Base-by-base conservation (phyloP, 2,888 invertebrate genomes). In the Chouioia cunea region DNA sequence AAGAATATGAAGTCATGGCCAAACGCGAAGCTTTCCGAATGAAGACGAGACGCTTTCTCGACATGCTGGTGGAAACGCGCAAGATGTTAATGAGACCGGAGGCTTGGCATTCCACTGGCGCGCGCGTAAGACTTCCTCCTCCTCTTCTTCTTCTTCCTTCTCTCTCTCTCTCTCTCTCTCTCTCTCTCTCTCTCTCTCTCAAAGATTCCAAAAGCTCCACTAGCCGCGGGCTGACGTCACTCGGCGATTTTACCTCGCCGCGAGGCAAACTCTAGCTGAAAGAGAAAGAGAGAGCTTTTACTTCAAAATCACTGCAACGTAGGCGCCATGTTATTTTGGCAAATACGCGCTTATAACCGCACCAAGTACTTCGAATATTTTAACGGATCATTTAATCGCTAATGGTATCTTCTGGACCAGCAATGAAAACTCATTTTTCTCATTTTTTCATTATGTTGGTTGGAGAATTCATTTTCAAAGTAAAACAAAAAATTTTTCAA, bases 11-110 rank as follows among this genome's bases (percentile, higher is more conserved):
- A 76, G 66, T 58, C 56, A 60, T 14, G 20, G 47, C 18, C 23
- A 46, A 44, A 27, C n/a, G n/a, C n/a, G n/a, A n/a, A 8, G 20
- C 36, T 48, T 15, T 46, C 14, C 58, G 36, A 62, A 72, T 72
- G 72, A 72, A 72, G 72, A 69, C 22, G 53, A 52, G 20, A 12
- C 36, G 36, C 56, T n/a, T n/a, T 14, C 52, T 36, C 22, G 18
- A 6, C n/a, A 15, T 16, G 16, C 12, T 4, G 50, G 20, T 78
- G 79, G 79, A 80, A 82, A 79, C 80, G 82, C 80, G 82, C 80
- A 82, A 84, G 85, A 85, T 83, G 85, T 85, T 85, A 85, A 85
- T 85, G 85, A 85, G 85, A 81, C 80, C 79, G 82, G 79, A 85
- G 83, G 83, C 81, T 85, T 85, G 77, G 83, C 81, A 85, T 85